Conservation (phyloP, 2,888 invertebrate species). For the Cylloceria caligata region DNA sequence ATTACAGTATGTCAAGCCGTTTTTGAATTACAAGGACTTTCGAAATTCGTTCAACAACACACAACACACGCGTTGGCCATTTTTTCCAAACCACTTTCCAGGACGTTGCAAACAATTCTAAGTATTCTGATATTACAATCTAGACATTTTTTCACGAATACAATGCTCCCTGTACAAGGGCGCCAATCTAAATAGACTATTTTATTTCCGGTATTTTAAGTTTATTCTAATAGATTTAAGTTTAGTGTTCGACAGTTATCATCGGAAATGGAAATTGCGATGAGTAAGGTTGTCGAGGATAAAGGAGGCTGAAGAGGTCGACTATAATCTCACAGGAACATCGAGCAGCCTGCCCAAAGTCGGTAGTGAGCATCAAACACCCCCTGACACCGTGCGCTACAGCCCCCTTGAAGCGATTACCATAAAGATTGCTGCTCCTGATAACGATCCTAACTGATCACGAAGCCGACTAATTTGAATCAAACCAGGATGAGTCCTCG, state of each 20-base stretch:
- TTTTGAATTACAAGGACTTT: too few species aligned
- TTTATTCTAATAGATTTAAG: background rate
- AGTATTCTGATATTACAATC: too few species aligned
- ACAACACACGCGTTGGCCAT: background rate
- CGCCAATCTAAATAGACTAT: too few species aligned
- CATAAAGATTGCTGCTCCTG: slow-evolving; percentile 63
- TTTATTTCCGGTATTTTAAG: too few species aligned
- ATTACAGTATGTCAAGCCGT: too few species aligned
- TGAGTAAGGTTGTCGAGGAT: slow-evolving; percentile 31
- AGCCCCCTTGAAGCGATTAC: slow-evolving; percentile 60
- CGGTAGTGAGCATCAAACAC: slow-evolving; percentile 70
- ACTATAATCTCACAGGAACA: slow-evolving; percentile 69
- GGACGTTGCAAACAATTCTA: background rate
- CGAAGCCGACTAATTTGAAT: slow-evolving; percentile 57
- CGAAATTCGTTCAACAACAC: too few species aligned
- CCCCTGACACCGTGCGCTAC: slow-evolving; percentile 51
- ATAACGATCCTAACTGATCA: slow-evolving; percentile 58
- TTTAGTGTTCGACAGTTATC: slow-evolving; percentile 12
- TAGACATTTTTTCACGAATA: background rate
- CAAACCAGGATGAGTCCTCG: slow-evolving; percentile 39
- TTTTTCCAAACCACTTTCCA: background rate
- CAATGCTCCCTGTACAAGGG: background rate
- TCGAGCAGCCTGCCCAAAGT: slow-evolving; percentile 77
- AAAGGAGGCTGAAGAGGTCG: slow-evolving; percentile 61
- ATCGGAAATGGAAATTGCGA: slow-evolving; percentile 16